Evolutionary conservation across 2,113 vertebrate species (phyloP).

Genomic region (Dascyllus trimaculatus): DNA sequence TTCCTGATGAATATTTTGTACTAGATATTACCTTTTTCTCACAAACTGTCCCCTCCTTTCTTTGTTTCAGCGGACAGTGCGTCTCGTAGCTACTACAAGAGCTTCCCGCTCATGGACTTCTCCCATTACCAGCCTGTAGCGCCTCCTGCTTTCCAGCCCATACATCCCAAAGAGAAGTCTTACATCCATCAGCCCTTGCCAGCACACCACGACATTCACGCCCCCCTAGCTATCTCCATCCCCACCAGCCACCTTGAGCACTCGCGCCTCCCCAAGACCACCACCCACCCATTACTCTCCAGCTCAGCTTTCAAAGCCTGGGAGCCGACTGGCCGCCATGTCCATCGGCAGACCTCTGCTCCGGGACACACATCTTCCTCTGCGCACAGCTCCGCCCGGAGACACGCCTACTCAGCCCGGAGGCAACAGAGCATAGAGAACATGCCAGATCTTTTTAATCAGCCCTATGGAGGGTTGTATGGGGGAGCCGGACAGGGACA

Average conservation of each 20-base stretch:
- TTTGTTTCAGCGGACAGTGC: constrained; percentile 80
- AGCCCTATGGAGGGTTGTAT: constrained; percentile 71
- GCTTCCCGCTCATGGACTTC: constrained; percentile 86
- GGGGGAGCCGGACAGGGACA: constrained; percentile 56
- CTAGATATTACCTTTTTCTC: not conserved
- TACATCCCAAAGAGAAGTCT: constrained; percentile 83
- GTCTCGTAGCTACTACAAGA: constrained; percentile 88
- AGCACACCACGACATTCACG: constrained; percentile 77
- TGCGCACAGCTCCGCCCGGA: constrained; percentile 70
- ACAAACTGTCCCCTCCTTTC: not conserved
- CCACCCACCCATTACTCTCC: constrained; percentile 77
- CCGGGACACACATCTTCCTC: constrained; percentile 69
- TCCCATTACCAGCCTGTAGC: constrained; percentile 77
- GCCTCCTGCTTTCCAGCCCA: constrained; percentile 80
- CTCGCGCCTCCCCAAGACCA: constrained; percentile 82
- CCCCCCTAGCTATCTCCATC: constrained; percentile 84
- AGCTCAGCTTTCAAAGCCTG: constrained; percentile 85
- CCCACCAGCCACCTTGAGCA: constrained; percentile 82
- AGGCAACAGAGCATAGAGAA: constrained; percentile 89
- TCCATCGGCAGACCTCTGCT: constrained; percentile 81
- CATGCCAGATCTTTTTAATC: constrained; percentile 83
- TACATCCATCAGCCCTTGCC: constrained; percentile 78
- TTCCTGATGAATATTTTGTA: not conserved
- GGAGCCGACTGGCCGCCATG: constrained; percentile 78
- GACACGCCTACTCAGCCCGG: constrained; percentile 79